Conservation (phyloP, 2,113 vertebrate genomes). For the Menidia beryllina region DNA sequence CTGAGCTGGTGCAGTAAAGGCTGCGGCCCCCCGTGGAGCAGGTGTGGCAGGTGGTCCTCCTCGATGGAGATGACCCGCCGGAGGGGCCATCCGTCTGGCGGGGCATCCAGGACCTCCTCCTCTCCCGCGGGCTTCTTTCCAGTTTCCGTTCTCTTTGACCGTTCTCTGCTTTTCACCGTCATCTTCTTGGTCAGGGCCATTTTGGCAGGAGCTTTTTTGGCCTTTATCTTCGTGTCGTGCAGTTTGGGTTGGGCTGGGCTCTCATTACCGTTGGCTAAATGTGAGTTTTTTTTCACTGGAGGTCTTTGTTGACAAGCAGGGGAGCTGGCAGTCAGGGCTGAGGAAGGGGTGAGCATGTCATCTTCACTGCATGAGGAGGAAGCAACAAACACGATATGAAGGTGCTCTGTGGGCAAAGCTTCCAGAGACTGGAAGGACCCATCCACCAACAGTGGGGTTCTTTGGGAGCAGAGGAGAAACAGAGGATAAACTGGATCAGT, state of each 20-base stretch:
- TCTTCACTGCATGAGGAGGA: slow-evolving; percentile 77
- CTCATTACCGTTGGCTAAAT: slow-evolving; percentile 67
- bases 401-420: slow-evolving; percentile 76
- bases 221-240: slow-evolving; percentile 44
- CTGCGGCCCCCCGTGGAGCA: slow-evolving; percentile 81
- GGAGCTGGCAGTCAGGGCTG: slow-evolving; percentile 12
- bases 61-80: slow-evolving; percentile 94
- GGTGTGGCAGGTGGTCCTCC: slow-evolving; percentile 91
- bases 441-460: slow-evolving; percentile 70
- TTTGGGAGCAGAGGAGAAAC: slow-evolving; percentile 73
- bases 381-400: slow-evolving; percentile 80
- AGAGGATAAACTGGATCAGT: slow-evolving; percentile 66
- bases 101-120: slow-evolving; percentile 61
- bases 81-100: slow-evolving; percentile 74
- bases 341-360: slow-evolving; percentile 21
- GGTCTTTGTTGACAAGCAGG: slow-evolving; percentile 48
- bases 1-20: slow-evolving; percentile 79
- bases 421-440: slow-evolving; percentile 78
- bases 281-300: slow-evolving; percentile 71
- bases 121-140: slow-evolving; percentile 27
- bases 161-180: slow-evolving; percentile 23
- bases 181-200: slow-evolving; percentile 10
- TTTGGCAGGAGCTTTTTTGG: slow-evolving; percentile 24
- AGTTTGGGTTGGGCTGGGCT: not conserved
- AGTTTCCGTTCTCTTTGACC: slow-evolving; percentile 52